Percentiles rank a stretch among this genome's conserved stretches.
These are phyloP conservation scores for Pterobdella sp. DNA, from an alignment of 2,888 invertebrate species.

Conservation along the genomic window DNA sequence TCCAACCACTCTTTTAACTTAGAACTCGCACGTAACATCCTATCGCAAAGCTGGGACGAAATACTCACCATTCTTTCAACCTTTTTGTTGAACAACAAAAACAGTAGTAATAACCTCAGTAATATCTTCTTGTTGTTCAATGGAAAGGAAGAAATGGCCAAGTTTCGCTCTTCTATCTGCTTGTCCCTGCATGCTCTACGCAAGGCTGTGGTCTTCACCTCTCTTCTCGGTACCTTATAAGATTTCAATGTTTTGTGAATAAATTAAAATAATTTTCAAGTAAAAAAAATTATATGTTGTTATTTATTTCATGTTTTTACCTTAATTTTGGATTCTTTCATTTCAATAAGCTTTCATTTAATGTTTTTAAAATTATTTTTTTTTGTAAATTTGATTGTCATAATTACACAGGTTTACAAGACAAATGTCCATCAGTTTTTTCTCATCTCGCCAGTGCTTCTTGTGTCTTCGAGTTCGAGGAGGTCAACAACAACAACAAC, in stretches of 20 bases:
- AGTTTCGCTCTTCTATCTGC: conserved; percentile 70
- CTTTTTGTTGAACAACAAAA: conserved; percentile 53
- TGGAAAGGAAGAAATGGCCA: conserved; percentile 52
- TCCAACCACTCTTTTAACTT: not conserved
- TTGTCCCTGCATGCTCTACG: conserved; percentile 80
- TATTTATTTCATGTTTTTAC: conserved; percentile 2
- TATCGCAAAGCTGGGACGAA: conserved; percentile 85
- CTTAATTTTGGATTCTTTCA: not conserved
- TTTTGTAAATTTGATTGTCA: not conserved
- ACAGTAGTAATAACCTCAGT: conserved; percentile 51
- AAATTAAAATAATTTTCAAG: not conserved
- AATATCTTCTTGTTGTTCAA: conserved; percentile 51
- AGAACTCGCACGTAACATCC: conserved; percentile 57
- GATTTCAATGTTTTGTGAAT: not conserved
- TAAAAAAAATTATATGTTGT: not conserved
- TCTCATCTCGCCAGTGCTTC: conserved; percentile 78
- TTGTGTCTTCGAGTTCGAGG: conserved; percentile 53
- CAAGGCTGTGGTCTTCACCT: conserved; percentile 81
- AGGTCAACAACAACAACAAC: conserved; percentile 28
- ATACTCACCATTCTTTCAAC: conserved; percentile 79
- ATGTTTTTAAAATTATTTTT: not conserved
- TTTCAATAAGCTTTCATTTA: not conserved
- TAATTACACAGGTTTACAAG: conserved; percentile 63
- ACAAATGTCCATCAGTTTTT: conserved; percentile 80
- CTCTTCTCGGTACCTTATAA: conserved; percentile 60